Conservation (phyloP, 1,140 invertebrate genomes). For the Zaprionus taronus region DNA sequence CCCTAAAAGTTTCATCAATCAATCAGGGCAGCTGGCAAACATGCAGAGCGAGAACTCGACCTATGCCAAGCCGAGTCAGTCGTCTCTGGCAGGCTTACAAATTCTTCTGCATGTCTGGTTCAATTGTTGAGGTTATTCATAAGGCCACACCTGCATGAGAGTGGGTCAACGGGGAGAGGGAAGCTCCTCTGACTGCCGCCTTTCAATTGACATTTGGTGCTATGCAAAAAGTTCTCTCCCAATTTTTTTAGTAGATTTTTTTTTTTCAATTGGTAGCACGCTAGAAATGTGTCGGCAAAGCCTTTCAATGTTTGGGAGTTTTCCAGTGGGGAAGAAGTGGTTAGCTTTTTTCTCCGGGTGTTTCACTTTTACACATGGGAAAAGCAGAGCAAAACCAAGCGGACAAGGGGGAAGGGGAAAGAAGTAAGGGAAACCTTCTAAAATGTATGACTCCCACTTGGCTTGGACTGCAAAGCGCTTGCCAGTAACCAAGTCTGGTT, state of each 20-base stretch:
- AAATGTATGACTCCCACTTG: constrained; percentile 76
- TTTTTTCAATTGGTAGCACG: constrained; percentile 31
- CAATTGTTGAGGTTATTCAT: constrained; percentile 69
- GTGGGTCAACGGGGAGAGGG: background rate
- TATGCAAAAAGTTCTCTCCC: constrained; percentile 32
- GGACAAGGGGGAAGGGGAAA: constrained; percentile 25
- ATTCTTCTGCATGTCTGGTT: constrained; percentile 56
- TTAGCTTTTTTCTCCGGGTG: background rate
- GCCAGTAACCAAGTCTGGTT: background rate
- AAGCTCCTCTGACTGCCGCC: background rate
- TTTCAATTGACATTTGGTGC: constrained; percentile 65
- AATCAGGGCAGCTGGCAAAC: constrained; percentile 48
- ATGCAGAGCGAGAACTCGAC: constrained; percentile 6
- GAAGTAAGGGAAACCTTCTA: constrained; percentile 63
- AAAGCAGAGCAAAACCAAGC: constrained; percentile 22
- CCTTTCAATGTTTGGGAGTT: constrained; percentile 58
- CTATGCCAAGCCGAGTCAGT: constrained; percentile 11
- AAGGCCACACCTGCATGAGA: constrained; percentile 30
- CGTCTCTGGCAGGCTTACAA: constrained; percentile 4
- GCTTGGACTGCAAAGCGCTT: constrained; percentile 52
- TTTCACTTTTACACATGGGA: constrained; percentile 14
- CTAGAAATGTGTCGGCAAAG: constrained; percentile 55
- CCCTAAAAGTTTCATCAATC: constrained; percentile 53
- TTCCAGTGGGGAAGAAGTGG: background rate
- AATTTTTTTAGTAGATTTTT: background rate